These are phyloP conservation scores for Hedya salicella DNA, from an alignment of 2,888 invertebrate genomes.

Conservation along the genomic window DNA sequence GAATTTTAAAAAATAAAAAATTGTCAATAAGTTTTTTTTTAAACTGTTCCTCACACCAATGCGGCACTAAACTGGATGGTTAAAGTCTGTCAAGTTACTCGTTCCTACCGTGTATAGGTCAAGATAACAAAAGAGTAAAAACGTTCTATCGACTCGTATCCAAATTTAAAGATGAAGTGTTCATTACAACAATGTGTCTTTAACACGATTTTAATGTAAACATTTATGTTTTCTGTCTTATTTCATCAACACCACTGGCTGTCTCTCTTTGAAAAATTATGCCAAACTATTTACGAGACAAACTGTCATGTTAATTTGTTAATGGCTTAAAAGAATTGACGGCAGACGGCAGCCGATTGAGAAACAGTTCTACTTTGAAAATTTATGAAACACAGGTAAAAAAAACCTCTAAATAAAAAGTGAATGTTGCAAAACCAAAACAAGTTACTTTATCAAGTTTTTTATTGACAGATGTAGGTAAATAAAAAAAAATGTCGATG, in stretches of 20 bases:
- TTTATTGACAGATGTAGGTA: background rate
- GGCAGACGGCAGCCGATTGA: slow-evolving; percentile 22
- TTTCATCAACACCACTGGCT: background rate
- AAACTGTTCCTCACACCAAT: too few relatives aligned
- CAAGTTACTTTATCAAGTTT: too few relatives aligned
- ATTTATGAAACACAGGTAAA: background rate
- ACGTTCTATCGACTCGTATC: too few relatives aligned
- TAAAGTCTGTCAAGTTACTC: too few relatives aligned
- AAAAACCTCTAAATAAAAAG: slow-evolving; percentile 7
- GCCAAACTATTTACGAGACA: slow-evolving; percentile 11
- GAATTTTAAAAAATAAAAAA: too few relatives aligned
- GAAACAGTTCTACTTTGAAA: slow-evolving; percentile 22
- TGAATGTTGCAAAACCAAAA: slow-evolving; percentile 15
- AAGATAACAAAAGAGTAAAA: too few relatives aligned
- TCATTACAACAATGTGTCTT: too few relatives aligned
- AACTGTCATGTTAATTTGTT: slow-evolving; percentile 11
- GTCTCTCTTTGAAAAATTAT: background rate
- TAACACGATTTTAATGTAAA: too few relatives aligned
- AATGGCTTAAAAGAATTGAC: slow-evolving; percentile 17
- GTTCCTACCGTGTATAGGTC: too few relatives aligned
- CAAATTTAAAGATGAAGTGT: too few relatives aligned
- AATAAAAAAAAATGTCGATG: background rate
- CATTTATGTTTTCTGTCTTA: background rate
- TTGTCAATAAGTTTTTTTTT: too few relatives aligned
- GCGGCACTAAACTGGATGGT: too few relatives aligned